Base-by-base conservation (phyloP, 2,113 vertebrate species). In the Cheilinus undulatus region DNA sequence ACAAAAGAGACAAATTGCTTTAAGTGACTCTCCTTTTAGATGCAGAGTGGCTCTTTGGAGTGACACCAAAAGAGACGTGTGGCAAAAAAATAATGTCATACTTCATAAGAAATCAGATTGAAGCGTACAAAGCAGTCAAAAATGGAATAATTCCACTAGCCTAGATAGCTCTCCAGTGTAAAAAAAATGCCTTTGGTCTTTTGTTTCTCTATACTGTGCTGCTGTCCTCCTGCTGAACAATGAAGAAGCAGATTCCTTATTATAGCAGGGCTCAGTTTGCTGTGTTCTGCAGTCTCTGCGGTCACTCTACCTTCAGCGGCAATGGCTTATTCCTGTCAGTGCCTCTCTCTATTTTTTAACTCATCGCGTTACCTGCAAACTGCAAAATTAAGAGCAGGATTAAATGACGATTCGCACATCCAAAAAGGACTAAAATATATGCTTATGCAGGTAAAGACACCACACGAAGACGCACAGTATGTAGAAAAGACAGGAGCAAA, bases 161-260 rank as follows among this genome's bases (percentile, higher is more conserved):
- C 84, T 76, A 69, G 64, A 85, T 73, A 82, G 73, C 84, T 83
- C 83, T 90, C 89, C 89, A 91, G 89, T 89, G 87, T 89, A 80
- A 78, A 78, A 77, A 67, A 83, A 73, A 89, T 74, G 81, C 88
- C 85, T 92, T 92, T 93, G 89, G 90, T 89, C 85, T 92, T 87
- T 83, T 76, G 65, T 90, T 83, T 85, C 79, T 89, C 61, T 84
- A 67, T 79, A 73, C 76, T 84, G 74, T 64, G 75, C 63, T 49
- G 64, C 78, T 56, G 73, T 82, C 77, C 81, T 85, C 61, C 79
- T 71, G 68, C 77, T 76, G 73, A 65, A 87, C 68, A 72, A 76
- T 12, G 45, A 81, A 81, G 67, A 57, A 69, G 50, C 61, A 40
- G 13, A 46, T 69, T 78, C 67, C 84, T 91, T 88, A 86, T 84